These are phyloP conservation scores for Anoplolepis gracilipes DNA, from an alignment of 1,140 invertebrate genomes.

Conservation along the genomic window DNA sequence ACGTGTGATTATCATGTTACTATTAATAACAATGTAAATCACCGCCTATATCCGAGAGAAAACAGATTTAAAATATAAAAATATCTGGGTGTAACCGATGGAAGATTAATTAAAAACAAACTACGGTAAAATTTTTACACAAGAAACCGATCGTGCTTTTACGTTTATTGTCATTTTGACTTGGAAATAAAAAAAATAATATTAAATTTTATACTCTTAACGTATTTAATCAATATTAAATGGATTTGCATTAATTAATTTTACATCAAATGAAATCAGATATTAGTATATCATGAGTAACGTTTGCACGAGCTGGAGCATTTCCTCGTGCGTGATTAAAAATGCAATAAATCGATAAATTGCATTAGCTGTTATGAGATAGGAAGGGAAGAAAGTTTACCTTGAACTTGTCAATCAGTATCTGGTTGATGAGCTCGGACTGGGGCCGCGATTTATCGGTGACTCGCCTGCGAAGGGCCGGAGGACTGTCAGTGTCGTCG, in stretches of 20 bases:
- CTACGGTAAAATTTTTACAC: neutral
- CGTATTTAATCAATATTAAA: neutral
- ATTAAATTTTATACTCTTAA: too few species aligned
- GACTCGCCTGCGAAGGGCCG: slow-evolving; percentile 85
- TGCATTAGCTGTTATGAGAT: neutral
- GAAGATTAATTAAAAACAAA: neutral
- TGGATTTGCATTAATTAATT: neutral
- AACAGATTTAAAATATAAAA: neutral
- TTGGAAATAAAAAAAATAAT: neutral
- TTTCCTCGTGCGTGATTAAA: neutral
- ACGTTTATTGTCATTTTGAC: neutral
- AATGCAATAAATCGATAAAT: neutral
- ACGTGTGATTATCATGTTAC: slow-evolving; percentile 49
- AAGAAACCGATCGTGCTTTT: neutral
- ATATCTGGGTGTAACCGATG: neutral
- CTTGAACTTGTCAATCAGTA: slow-evolving; percentile 88
- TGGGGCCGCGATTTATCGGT: slow-evolving; percentile 86
- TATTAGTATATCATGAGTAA: neutral
- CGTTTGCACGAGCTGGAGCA: neutral
- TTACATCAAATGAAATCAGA: neutral
- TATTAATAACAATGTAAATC: slow-evolving; percentile 51
- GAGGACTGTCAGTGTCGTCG: slow-evolving; percentile 87
- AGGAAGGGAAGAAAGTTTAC: slow-evolving; percentile 78
- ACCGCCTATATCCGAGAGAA: neutral
- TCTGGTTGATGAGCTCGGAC: slow-evolving; percentile 88